Conservation (phyloP, 2,113 vertebrate species). For the Embiotoca jacksoni region DNA sequence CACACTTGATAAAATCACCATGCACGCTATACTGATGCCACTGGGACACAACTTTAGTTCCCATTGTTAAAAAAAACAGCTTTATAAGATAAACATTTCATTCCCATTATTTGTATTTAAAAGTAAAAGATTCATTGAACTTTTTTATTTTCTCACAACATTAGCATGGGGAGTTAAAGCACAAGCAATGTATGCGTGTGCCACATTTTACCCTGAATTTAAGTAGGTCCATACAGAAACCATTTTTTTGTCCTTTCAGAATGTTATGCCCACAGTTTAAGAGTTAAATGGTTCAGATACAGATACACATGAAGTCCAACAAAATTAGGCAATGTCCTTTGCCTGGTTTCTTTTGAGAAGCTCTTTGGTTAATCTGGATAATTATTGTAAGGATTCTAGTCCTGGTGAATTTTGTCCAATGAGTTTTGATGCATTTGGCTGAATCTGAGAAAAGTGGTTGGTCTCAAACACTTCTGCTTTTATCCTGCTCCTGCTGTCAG, state of each 20-base stretch:
- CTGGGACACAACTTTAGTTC: not conserved
- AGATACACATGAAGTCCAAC: not conserved
- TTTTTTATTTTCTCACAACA: too few relatives aligned
- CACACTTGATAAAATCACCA: constrained; percentile 12
- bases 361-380: not conserved
- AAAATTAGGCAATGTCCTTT: too few relatives aligned
- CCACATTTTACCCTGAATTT: too few relatives aligned
- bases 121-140: too few relatives aligned
- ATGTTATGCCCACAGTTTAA: not conserved
- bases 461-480: not conserved
- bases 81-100: too few relatives aligned
- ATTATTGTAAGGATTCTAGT: not conserved
- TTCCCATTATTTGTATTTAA: too few relatives aligned
- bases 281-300: not conserved
- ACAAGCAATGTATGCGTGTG: too few relatives aligned
- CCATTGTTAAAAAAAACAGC: too few relatives aligned
- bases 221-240: too few relatives aligned
- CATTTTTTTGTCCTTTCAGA: not conserved
- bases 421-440: not conserved
- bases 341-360: too few relatives aligned
- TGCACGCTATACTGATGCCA: not conserved
- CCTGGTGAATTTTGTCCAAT: not conserved
- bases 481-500: constrained; percentile 3
- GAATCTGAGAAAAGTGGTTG: not conserved
- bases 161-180: too few relatives aligned